These are phyloP conservation scores for Monopis laevigella DNA, from an alignment of 2,888 invertebrate species.

Conservation along the genomic window DNA sequence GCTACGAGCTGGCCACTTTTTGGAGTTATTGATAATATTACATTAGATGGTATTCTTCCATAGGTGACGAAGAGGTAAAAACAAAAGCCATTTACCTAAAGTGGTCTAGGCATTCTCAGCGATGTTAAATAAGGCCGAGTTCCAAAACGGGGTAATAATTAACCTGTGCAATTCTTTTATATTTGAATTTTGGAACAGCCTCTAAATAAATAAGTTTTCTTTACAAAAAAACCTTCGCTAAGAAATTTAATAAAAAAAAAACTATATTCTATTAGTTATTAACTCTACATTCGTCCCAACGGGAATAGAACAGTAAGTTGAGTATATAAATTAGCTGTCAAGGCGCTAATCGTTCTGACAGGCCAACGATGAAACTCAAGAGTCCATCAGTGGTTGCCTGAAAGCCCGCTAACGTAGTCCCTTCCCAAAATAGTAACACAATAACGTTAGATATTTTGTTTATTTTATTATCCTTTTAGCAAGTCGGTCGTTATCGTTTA, in stretches of 20 bases:
- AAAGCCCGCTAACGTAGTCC: slow-evolving; percentile 41
- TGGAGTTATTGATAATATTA: too few species aligned
- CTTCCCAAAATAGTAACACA: slow-evolving; percentile 48
- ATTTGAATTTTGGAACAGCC: too few species aligned
- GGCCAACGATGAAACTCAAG: slow-evolving; percentile 62
- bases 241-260: neutral
- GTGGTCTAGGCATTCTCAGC: too few species aligned
- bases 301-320: slow-evolving; percentile 62
- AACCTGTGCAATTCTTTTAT: too few species aligned
- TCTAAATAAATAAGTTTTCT: too few species aligned
- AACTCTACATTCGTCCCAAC: slow-evolving; percentile 26
- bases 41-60: too few species aligned
- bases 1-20: too few species aligned
- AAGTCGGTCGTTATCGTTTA: slow-evolving; percentile 30
- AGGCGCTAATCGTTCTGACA: slow-evolving; percentile 62
- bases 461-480: slow-evolving; percentile 54
- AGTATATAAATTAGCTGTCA: slow-evolving; percentile 67
- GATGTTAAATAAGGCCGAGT: too few species aligned
- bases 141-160: too few species aligned
- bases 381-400: slow-evolving; percentile 57
- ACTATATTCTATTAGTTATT: slow-evolving; percentile 2
- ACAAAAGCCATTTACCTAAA: too few species aligned
- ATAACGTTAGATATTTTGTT: slow-evolving; percentile 43
- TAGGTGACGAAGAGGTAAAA: too few species aligned
- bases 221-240: neutral